A percentile compares a stretch with the other conserved stretches of the same genome.
These are phyloP conservation scores for Ictalurus furcatus DNA, from an alignment of 2,113 vertebrate species.

Conservation along the genomic window DNA sequence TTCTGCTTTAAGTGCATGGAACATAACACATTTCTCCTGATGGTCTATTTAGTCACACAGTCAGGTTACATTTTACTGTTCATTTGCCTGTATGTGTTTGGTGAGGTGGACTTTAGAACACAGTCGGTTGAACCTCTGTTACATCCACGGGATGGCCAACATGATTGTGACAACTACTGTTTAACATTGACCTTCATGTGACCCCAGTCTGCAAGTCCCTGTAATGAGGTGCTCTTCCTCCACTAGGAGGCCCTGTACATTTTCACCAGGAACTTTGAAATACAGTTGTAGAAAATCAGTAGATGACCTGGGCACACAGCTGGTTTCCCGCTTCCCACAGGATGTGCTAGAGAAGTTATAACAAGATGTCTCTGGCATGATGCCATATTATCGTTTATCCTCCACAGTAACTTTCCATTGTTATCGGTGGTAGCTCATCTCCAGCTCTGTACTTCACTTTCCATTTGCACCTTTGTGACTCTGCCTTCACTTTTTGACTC, in stretches of 20 bases:
- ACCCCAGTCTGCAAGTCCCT: not conserved
- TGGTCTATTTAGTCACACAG: constrained; percentile 37
- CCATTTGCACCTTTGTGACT: not conserved
- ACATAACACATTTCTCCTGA: not conserved
- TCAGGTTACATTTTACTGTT: not conserved
- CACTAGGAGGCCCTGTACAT: not conserved
- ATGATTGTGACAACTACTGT: constrained; percentile 19
- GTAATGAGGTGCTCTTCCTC: not conserved
- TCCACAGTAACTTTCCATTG: constrained; percentile 17
- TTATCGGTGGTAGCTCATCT: constrained; percentile 17
- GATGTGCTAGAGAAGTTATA: constrained; percentile 8
- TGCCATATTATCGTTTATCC: constrained; percentile 36
- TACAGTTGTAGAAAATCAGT: not conserved
- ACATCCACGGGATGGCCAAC: not conserved
- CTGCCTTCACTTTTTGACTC: not conserved
- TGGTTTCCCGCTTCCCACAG: constrained; percentile 1
- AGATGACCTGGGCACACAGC: not conserved
- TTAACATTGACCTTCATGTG: not conserved
- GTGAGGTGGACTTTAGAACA: not conserved
- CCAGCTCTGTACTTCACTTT: not conserved
- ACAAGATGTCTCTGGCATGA: constrained; percentile 26
- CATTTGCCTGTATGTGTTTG: constrained; percentile 2
- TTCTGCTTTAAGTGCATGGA: constrained; percentile 12
- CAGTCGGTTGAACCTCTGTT: not conserved
- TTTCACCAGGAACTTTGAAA: constrained; percentile 7